Evolutionary conservation across 1,140 invertebrate species (phyloP).

Genomic region (Venustaconcha ellipsiformis): DNA sequence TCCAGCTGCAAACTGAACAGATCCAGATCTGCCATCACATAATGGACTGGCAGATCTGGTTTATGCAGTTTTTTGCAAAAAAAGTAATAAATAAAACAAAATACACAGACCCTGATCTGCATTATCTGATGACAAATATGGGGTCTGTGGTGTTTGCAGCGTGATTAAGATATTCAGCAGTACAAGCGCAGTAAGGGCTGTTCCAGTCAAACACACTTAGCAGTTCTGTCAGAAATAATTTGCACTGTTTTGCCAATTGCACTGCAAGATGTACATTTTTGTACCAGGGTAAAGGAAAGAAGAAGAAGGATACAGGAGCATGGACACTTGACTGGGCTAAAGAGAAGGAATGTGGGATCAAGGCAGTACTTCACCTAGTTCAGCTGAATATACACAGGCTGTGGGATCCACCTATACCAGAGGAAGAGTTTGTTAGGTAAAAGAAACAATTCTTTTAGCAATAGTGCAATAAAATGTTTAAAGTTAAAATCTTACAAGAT

Average conservation of each 20-base stretch:
- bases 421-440: slow-evolving; percentile 87
- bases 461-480: not conserved
- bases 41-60: too few relatives aligned
- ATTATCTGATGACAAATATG: too few relatives aligned
- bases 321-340: slow-evolving; percentile 73
- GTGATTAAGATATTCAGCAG: too few relatives aligned
- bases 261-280: not conserved
- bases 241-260: not conserved
- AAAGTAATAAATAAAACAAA: too few relatives aligned
- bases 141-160: too few relatives aligned
- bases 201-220: too few relatives aligned
- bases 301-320: slow-evolving; percentile 45
- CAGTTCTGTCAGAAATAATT: not conserved
- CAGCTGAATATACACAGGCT: slow-evolving; percentile 80
- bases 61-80: too few relatives aligned
- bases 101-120: too few relatives aligned
- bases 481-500: not conserved
- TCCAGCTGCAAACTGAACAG: too few relatives aligned
- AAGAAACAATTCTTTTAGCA: not conserved
- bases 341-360: slow-evolving; percentile 74
- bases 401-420: slow-evolving; percentile 85
- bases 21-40: too few relatives aligned
- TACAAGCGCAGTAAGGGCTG: too few relatives aligned
- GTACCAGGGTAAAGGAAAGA: slow-evolving; percentile 56
- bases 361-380: slow-evolving; percentile 76